Evolutionary conservation across 2,113 vertebrate species (phyloP).

Genomic region (Clupea harengus): DNA sequence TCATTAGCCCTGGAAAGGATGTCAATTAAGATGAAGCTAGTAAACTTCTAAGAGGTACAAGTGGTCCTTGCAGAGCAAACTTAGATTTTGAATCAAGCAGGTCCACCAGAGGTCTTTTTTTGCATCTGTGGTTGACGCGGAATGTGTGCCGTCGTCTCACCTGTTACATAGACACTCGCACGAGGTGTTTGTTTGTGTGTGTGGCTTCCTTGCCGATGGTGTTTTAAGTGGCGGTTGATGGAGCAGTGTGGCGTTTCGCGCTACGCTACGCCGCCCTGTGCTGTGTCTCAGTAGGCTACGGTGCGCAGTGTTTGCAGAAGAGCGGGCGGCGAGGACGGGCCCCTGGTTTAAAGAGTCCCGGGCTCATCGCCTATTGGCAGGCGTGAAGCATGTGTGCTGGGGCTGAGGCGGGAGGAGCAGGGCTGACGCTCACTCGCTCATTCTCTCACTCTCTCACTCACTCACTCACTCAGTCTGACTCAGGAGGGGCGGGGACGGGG

Average conservation of each 20-base stretch:
- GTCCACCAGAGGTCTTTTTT: background rate
- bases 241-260: background rate
- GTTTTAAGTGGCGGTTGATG: background rate
- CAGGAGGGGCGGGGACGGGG: background rate
- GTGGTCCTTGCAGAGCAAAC: background rate
- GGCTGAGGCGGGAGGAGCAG: constrained; percentile 46
- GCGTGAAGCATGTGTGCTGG: constrained; percentile 37
- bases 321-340: constrained; percentile 36
- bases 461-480: constrained; percentile 27
- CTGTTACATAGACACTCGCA: background rate
- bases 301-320: constrained; percentile 34
- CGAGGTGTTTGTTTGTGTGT: background rate
- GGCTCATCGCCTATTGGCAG: constrained; percentile 73
- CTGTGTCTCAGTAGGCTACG: background rate
- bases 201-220: background rate
- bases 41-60: background rate
- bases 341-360: constrained; percentile 74
- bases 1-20: background rate
- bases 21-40: background rate
- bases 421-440: constrained; percentile 44
- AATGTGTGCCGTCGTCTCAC: background rate
- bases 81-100: background rate
- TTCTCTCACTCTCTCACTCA: background rate
- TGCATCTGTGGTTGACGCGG: background rate
- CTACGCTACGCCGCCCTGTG: background rate